Conservation (phyloP, 2,888 invertebrate species). For the Apocheima hispidaria region DNA sequence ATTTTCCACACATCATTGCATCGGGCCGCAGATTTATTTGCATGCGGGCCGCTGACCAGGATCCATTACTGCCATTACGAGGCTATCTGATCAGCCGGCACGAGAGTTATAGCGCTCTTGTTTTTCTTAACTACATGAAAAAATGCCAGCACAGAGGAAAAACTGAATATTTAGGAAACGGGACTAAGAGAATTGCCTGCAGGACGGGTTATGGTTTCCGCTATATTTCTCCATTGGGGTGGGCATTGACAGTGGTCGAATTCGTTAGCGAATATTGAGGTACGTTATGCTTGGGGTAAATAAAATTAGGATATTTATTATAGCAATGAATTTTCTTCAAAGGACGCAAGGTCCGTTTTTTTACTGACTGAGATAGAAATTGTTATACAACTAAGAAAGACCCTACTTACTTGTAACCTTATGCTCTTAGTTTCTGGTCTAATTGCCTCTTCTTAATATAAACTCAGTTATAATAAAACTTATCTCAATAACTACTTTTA, state of each 20-base stretch:
- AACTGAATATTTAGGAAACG: conserved; percentile 70
- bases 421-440: too few species aligned
- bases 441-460: conserved; percentile 24
- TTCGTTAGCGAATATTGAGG: conserved; percentile 42
- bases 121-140: conserved; percentile 81
- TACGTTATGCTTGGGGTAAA: conserved; percentile 43
- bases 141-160: conserved; percentile 71
- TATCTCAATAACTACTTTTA: conserved; percentile 36
- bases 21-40: conserved; percentile 86
- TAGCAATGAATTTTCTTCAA: conserved; percentile 7
- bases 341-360: background rate
- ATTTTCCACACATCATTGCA: conserved; percentile 87
- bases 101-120: conserved; percentile 83
- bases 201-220: conserved; percentile 80
- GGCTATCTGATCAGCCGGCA: conserved; percentile 83
- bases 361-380: background rate
- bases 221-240: conserved; percentile 71
- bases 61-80: conserved; percentile 85
- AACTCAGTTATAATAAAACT: conserved; percentile 45
- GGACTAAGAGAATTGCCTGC: conserved; percentile 63
- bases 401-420: background rate
- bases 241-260: conserved; percentile 50
- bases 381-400: background rate
- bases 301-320: conserved; percentile 45
- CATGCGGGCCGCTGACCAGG: conserved; percentile 87